Conservation (phyloP, 2,888 invertebrate genomes). For the Leptinotarsa juncta region DNA sequence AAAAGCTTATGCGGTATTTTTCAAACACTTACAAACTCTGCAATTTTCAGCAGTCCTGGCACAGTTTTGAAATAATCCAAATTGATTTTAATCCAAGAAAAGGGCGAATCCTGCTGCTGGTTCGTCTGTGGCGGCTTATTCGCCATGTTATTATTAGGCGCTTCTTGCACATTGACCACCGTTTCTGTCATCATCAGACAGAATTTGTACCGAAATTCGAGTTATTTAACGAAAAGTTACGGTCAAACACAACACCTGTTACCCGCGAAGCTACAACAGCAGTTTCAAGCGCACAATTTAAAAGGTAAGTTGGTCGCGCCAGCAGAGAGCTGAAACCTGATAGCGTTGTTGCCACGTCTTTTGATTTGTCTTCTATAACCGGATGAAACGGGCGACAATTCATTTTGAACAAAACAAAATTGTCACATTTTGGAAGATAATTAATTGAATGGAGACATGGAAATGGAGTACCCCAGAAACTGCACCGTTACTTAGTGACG, state of each 20-base stretch:
- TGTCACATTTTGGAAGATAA: background rate
- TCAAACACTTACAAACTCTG: conserved; percentile 78
- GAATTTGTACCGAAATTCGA: conserved; percentile 29
- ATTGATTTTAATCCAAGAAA: conserved; percentile 82
- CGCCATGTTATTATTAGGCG: conserved; percentile 68
- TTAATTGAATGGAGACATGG: too few relatives aligned
- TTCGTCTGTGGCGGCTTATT: conserved; percentile 50
- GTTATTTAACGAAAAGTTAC: conserved; percentile 28
- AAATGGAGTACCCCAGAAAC: too few relatives aligned
- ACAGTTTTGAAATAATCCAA: conserved; percentile 82
- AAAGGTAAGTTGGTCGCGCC: conserved; percentile 41
- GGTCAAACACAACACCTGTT: conserved; percentile 35
- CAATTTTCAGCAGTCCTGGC: conserved; percentile 84
- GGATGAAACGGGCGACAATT: background rate
- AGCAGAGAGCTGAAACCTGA: conserved; percentile 28
- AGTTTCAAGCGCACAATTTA: conserved; percentile 38
- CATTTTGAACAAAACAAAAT: background rate
- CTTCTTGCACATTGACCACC: conserved; percentile 81
- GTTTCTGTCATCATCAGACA: conserved; percentile 82
- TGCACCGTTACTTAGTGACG: too few relatives aligned
- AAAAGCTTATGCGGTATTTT: background rate
- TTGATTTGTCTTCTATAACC: background rate
- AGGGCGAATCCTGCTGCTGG: conserved; percentile 65
- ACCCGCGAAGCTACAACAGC: conserved; percentile 14
- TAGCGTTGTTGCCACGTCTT: conserved; percentile 23